Conservation (phyloP, 2,113 vertebrate genomes). For the Cebidichthys violaceus region DNA sequence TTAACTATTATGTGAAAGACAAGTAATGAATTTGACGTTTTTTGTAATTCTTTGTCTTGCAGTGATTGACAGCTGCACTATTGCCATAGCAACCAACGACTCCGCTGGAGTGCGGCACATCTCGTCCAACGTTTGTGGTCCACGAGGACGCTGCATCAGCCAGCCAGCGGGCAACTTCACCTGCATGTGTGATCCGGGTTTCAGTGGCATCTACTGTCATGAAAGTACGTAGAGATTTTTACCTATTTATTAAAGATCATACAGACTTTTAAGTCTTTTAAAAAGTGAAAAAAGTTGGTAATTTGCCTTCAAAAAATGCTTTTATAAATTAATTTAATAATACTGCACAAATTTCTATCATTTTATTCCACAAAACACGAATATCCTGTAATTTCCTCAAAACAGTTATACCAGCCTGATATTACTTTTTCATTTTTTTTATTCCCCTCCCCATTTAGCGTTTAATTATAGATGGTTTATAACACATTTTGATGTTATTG, state of each 20-base stretch:
- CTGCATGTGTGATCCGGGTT: conserved; percentile 92
- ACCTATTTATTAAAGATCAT: not conserved
- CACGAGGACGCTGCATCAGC: conserved; percentile 91
- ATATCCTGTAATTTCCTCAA: not conserved
- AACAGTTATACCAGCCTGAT: too few species aligned
- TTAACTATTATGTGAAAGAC: not conserved
- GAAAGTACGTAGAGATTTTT: conserved; percentile 87
- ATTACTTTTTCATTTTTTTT: too few species aligned
- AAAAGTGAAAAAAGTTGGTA: not conserved
- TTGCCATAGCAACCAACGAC: conserved; percentile 87
- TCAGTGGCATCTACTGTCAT: conserved; percentile 95
- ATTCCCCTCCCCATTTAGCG: not conserved
- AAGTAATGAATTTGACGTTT: not conserved
- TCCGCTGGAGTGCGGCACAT: conserved; percentile 84
- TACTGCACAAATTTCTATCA: not conserved
- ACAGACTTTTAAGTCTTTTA: not conserved
- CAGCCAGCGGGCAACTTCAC: conserved; percentile 93
- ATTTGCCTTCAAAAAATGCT: not conserved
- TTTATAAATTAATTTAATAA: not conserved
- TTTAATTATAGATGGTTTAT: not conserved
- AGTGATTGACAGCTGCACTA: conserved; percentile 96
- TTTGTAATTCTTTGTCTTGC: conserved; percentile 8
- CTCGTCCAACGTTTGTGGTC: conserved; percentile 91
- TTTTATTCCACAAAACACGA: not conserved
- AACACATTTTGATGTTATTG: not conserved